Evolutionary conservation across 2,888 invertebrate genomes (phyloP).

Genomic region (Eledona agricola): DNA sequence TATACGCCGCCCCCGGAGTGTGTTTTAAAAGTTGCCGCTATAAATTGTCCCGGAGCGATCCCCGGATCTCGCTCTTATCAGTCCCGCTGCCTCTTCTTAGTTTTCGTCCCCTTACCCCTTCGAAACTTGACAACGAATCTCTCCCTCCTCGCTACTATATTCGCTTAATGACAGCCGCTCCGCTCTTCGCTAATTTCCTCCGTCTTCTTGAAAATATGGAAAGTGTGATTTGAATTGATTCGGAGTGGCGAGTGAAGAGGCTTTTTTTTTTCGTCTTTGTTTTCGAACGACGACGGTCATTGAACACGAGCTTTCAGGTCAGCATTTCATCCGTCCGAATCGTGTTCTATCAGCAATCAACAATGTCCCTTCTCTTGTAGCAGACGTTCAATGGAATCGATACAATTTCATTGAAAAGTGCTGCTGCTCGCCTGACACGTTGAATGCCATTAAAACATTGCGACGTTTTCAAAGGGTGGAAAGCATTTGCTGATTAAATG

Average conservation of each 20-base stretch:
- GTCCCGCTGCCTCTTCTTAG: constrained; percentile 60
- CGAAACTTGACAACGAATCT: constrained; percentile 35
- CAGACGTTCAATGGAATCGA: constrained; percentile 41
- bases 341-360: constrained; percentile 54
- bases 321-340: constrained; percentile 52
- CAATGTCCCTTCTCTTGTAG: constrained; percentile 35
- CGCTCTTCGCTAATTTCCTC: constrained; percentile 22
- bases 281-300: constrained; percentile 19
- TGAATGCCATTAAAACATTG: constrained; percentile 43
- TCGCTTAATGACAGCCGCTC: constrained; percentile 27
- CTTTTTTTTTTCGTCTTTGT: constrained; percentile 12
- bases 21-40: constrained; percentile 64
- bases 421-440: constrained; percentile 30
- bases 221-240: constrained; percentile 29
- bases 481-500: constrained; percentile 40
- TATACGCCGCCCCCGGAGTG: constrained; percentile 61
- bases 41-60: constrained; percentile 64
- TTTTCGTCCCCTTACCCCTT: constrained; percentile 45
- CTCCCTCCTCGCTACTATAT: constrained; percentile 31
- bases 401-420: constrained; percentile 41
- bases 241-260: not conserved
- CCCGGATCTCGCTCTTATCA: constrained; percentile 62
- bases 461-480: constrained; percentile 37
- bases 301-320: constrained; percentile 49
- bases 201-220: constrained; percentile 18